Percentiles rank a stretch among this genome's conserved stretches.
These are phyloP conservation scores for Lophotis ruficrista DNA, from an alignment of 2,113 vertebrate species.

Conservation along the genomic window DNA sequence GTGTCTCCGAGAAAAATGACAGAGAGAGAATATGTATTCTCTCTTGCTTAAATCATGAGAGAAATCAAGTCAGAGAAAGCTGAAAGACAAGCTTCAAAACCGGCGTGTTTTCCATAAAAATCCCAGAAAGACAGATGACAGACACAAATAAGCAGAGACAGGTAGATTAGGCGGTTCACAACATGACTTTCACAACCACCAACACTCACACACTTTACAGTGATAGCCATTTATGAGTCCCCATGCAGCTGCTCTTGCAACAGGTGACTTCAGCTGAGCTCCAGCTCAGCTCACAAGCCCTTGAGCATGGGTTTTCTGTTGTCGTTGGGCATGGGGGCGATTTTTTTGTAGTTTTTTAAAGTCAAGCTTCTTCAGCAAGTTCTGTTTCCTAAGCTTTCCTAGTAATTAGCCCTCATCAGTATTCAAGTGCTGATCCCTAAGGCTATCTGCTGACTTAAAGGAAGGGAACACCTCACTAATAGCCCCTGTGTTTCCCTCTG, in stretches of 20 bases:
- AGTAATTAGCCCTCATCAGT: conserved; percentile 36
- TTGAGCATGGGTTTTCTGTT: not conserved
- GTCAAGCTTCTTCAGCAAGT: not conserved
- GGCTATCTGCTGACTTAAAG: conserved; percentile 60
- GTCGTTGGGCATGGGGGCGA: not conserved
- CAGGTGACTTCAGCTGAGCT: not conserved
- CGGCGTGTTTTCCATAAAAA: not conserved
- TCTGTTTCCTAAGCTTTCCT: conserved; percentile 10
- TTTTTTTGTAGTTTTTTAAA: not conserved
- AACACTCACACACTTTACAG: not conserved
- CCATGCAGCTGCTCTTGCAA: not conserved
- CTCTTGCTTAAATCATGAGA: not conserved
- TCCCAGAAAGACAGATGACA: not conserved
- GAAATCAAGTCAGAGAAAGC: not conserved
- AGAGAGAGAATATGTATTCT: not conserved
- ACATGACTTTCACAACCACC: not conserved
- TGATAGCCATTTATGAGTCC: conserved; percentile 11
- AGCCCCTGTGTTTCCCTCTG: conserved; percentile 69
- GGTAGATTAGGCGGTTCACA: not conserved
- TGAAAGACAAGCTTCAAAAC: not conserved
- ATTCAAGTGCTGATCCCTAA: conserved; percentile 30
- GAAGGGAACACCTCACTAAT: conserved; percentile 69
- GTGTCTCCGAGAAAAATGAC: not conserved
- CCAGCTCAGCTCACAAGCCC: not conserved
- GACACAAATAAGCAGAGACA: conserved; percentile 3